Evolutionary conservation across 2,797 vertebrate species (phyloP).

Genomic region (Myotis myotis): DNA sequence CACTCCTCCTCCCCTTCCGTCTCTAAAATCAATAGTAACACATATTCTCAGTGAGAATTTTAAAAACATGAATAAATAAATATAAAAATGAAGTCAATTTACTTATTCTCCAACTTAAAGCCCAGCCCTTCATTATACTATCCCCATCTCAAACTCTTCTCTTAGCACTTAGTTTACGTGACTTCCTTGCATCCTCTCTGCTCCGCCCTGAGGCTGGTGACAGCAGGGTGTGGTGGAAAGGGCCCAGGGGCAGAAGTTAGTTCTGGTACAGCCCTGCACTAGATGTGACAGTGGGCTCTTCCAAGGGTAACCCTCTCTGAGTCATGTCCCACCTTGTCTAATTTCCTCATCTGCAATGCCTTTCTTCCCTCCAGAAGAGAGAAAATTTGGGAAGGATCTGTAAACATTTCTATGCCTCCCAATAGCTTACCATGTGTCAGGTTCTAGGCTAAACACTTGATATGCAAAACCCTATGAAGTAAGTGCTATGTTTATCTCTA

Average conservation of each 20-base stretch:
- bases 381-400: background rate
- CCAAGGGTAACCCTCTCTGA: background rate
- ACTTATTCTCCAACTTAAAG: slow-evolving; percentile 20
- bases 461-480: background rate
- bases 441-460: background rate
- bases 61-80: background rate
- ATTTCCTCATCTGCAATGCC: background rate
- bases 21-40: too few species aligned
- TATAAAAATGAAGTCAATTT: background rate
- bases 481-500: background rate
- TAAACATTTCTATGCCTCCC: background rate
- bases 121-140: background rate
- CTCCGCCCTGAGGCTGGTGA: background rate
- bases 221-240: background rate
- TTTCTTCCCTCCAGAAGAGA: background rate
- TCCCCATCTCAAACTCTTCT: background rate
- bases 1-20: background rate
- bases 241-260: background rate
- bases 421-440: background rate
- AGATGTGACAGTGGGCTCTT: background rate
- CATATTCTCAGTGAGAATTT: too few species aligned
- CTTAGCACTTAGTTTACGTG: background rate
- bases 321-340: background rate
- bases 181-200: background rate
- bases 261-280: background rate